Base-by-base conservation (phyloP, 1,140 invertebrate genomes). In the Neelides sp. region DNA sequence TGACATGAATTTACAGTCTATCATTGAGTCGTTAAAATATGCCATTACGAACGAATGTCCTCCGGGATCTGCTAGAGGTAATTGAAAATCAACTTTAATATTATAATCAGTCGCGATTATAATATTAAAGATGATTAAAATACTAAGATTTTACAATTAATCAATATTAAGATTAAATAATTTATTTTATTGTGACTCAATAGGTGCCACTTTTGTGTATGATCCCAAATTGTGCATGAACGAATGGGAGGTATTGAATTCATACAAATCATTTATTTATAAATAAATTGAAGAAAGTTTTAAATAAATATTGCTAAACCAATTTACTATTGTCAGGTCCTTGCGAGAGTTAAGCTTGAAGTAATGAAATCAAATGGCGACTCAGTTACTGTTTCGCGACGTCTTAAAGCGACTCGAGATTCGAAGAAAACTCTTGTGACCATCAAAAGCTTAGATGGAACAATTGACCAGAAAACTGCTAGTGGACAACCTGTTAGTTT, bases 1-100 rank as follows among this genome's bases (percentile, higher is more conserved):
- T 56, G 3, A 22, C 27, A 19, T 55, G 39, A 52, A 54, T 48
- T 66, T 66, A 27, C 58, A 78, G 76, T 97, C 94, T 1, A 81
- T 98, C 32, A 95, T 98, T 56, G 94, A 98, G 69, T 80, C 83
- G 52, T 67, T 98, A 1, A 91, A 91, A 63, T 97, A 84, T 72
- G 82, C 85, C 2, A 80, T 88, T 1, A 92, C 90, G 2, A 87
- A 88, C 4, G 85, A 92, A 46, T 75, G 81, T 68, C 94, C 95
- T 12, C 81, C 85, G 0, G 83, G 83, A 26, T 78, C 76, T 26
- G 75, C 78, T n/a, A 76, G 75, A 62, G 90, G 86, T 27, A 76
- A 78, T 59, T 7, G n/a, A n/a, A n/a, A n/a, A n/a, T n/a, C n/a
- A n/a, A n/a, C n/a, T n/a, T n/a, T n/a, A n/a, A n/a, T n/a, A n/a